Evolutionary conservation across 2,888 invertebrate species (phyloP).

Genomic region (Chymomyza procnemis): DNA sequence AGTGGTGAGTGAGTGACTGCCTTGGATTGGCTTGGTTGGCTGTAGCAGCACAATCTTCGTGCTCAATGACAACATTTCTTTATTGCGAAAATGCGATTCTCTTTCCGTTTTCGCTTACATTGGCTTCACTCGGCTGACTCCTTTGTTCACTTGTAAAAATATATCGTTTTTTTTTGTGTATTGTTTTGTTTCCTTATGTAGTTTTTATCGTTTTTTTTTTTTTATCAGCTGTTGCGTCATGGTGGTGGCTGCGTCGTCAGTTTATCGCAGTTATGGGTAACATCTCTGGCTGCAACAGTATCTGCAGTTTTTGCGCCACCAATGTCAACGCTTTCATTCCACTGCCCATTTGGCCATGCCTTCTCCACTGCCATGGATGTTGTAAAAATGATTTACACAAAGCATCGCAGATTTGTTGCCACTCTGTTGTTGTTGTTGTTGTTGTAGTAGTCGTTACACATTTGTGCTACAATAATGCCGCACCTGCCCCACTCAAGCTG

Average conservation of each 20-base stretch:
- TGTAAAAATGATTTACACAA: constrained; percentile 28
- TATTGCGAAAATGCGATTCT: not conserved
- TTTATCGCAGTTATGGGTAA: not conserved
- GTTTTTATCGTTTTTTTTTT: not conserved
- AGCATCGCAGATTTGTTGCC: constrained; percentile 22
- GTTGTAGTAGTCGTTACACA: too few relatives aligned
- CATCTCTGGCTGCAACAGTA: not conserved
- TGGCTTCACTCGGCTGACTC: not conserved
- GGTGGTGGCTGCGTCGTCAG: too few relatives aligned
- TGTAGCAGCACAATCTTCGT: not conserved
- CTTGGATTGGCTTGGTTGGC: not conserved
- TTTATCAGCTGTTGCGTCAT: not conserved
- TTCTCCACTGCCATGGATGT: constrained; percentile 16
- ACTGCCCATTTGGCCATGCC: constrained; percentile 9
- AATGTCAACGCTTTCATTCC: not conserved
- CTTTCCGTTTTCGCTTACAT: not conserved
- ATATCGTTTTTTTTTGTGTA: not conserved
- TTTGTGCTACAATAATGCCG: not conserved
- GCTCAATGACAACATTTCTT: not conserved
- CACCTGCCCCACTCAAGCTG: not conserved
- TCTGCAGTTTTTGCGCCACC: not conserved
- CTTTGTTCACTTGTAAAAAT: not conserved
- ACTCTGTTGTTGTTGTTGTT: not conserved
- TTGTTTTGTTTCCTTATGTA: not conserved
- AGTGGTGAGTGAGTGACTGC: not conserved